These are phyloP conservation scores for Automeris io DNA, from an alignment of 2,888 invertebrate species.

Conservation along the genomic window DNA sequence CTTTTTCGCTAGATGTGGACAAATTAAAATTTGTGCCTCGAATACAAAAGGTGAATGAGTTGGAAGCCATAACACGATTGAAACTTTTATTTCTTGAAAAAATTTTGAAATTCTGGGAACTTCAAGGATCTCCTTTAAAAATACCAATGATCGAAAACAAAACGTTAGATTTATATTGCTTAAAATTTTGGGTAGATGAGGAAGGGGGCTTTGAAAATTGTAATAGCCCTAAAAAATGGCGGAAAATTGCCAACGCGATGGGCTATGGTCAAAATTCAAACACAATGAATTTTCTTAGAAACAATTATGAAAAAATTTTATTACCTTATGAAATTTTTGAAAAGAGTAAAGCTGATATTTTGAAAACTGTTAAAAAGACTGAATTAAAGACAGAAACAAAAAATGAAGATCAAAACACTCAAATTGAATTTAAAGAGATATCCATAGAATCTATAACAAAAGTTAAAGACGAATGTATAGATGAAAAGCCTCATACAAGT, in stretches of 20 bases:
- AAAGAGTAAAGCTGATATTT: slow-evolving; percentile 64
- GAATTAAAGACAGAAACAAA: slow-evolving; percentile 49
- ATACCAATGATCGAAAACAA: slow-evolving; percentile 84
- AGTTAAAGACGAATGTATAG: slow-evolving; percentile 36
- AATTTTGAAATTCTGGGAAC: slow-evolving; percentile 85
- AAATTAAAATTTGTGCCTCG: slow-evolving; percentile 74
- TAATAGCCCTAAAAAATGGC: slow-evolving; percentile 81
- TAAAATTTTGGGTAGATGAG: slow-evolving; percentile 79
- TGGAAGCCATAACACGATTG: slow-evolving; percentile 83
- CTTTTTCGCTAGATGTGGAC: slow-evolving; percentile 86
- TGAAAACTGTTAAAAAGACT: slow-evolving; percentile 64
- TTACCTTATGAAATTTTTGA: slow-evolving; percentile 80
- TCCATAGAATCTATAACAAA: slow-evolving; percentile 54
- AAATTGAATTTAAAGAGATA: slow-evolving; percentile 53
- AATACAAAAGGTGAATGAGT: slow-evolving; percentile 72
- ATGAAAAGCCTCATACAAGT: slow-evolving; percentile 51
- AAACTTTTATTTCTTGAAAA: slow-evolving; percentile 85
- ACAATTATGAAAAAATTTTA: slow-evolving; percentile 82
- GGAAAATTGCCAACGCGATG: slow-evolving; percentile 78
- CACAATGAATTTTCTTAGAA: slow-evolving; percentile 75
- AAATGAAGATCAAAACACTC: slow-evolving; percentile 39
- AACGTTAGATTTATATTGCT: slow-evolving; percentile 81
- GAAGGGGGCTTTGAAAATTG: slow-evolving; percentile 78
- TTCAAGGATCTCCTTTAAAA: slow-evolving; percentile 80
- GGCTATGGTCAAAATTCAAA: slow-evolving; percentile 77